phyloP scores from a whole-genome alignment of 2,888 invertebrate genomes.

The Exephanes ischioxanthus region DNA sequence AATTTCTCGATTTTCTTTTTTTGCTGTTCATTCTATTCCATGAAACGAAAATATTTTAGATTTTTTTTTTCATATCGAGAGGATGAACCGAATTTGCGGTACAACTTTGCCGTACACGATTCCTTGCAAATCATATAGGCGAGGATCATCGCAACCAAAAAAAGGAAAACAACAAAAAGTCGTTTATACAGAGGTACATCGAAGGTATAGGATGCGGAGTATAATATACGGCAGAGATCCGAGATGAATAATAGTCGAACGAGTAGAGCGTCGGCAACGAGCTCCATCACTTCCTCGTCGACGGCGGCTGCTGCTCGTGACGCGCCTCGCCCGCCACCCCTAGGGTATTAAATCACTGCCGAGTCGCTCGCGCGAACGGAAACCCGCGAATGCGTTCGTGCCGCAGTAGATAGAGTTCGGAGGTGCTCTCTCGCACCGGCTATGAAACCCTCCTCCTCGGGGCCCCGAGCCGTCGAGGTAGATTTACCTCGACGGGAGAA shows the following conservation, averaged over 20 bases:
- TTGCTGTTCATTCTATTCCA: no score
- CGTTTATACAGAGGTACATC: constrained; percentile 23
- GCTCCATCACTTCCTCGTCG: constrained; percentile 66
- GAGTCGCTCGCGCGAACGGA: constrained; percentile 60
- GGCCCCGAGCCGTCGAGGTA: constrained; percentile 51
- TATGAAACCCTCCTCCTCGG: constrained; percentile 37
- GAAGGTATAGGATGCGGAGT: constrained; percentile 31
- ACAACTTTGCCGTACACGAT: neutral
- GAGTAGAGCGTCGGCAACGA: constrained; percentile 64
- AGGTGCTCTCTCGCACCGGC: constrained; percentile 39
- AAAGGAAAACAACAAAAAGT: neutral
- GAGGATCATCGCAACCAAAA: neutral
- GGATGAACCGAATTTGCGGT: no score
- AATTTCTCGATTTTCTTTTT: no score
- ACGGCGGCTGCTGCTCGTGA: constrained; percentile 68
- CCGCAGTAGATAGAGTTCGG: constrained; percentile 61
- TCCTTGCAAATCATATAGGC: neutral
- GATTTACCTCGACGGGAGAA: constrained; percentile 30
- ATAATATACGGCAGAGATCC: constrained; percentile 41
- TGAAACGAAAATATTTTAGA: no score
- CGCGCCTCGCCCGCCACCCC: constrained; percentile 65
- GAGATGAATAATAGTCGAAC: constrained; percentile 66
- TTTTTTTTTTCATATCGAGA: no score
- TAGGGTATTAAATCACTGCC: constrained; percentile 72
- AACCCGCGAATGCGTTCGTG: constrained; percentile 65